These are phyloP conservation scores for Drosophila auraria DNA, from an alignment of 1,140 invertebrate genomes.

Conservation along the genomic window DNA sequence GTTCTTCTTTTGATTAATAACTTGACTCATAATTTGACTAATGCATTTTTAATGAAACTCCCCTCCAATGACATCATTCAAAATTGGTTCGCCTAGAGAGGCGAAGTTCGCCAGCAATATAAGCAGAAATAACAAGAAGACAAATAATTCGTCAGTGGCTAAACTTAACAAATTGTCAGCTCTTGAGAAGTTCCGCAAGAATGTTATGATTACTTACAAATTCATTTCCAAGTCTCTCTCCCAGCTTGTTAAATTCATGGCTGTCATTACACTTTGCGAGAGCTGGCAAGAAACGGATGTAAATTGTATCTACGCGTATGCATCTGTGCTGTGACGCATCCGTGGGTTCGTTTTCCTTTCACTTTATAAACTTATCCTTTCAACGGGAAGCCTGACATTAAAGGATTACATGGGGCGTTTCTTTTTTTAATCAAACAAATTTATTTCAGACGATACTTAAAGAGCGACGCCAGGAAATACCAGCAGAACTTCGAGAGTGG, in stretches of 20 bases:
- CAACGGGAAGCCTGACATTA: conserved; percentile 54
- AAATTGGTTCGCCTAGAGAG: conserved; percentile 16
- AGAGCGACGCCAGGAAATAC: conserved; percentile 36
- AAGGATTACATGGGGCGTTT: conserved; percentile 55
- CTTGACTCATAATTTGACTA: conserved; percentile 50
- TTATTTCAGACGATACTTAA: conserved; percentile 16
- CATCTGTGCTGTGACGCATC: conserved; percentile 32
- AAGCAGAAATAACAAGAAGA: conserved; percentile 24
- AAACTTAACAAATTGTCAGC: neutral
- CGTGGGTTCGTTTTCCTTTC: conserved; percentile 36
- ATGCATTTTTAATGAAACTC: conserved; percentile 74
- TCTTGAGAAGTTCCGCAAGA: conserved; percentile 12
- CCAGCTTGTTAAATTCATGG: conserved; percentile 14
- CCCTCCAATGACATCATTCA: conserved; percentile 34
- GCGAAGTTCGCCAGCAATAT: conserved; percentile 4
- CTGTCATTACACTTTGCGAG: conserved; percentile 28
- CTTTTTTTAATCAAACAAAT: conserved; percentile 29
- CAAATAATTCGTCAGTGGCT: neutral
- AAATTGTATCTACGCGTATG: conserved; percentile 29
- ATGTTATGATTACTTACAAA: conserved; percentile 24
- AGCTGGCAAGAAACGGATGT: conserved; percentile 25
- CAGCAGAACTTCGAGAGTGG: conserved; percentile 7
- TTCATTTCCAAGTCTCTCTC: conserved; percentile 9
- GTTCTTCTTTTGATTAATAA: conserved; percentile 53
- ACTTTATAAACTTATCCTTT: conserved; percentile 48